These are phyloP conservation scores for Muntiacus reevesi DNA, from an alignment of 2,113 vertebrate species.

Conservation along the genomic window DNA sequence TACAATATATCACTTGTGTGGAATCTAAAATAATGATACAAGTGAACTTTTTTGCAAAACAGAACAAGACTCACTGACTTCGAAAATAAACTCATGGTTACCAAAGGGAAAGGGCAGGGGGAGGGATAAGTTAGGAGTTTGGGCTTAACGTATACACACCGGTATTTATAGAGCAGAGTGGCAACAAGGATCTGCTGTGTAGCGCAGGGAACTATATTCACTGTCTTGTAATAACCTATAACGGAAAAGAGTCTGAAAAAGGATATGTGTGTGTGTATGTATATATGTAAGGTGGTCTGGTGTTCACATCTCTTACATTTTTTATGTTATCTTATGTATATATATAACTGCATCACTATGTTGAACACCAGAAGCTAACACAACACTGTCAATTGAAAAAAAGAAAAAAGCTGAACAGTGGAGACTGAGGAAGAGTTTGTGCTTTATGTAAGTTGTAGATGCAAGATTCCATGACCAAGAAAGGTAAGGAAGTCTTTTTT, in stretches of 20 bases:
- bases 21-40: neutral
- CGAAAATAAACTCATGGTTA: neutral
- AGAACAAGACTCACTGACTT: neutral
- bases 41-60: neutral
- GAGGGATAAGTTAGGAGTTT: neutral
- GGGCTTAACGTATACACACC: neutral
- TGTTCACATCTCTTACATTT: neutral
- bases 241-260: neutral
- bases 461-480: neutral
- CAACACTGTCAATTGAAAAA: neutral
- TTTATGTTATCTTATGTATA: neutral
- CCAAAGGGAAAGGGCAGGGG: neutral
- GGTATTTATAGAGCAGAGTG: neutral
- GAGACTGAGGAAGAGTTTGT: neutral
- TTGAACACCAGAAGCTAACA: neutral
- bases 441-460: neutral
- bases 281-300: neutral
- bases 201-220: neutral
- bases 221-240: neutral
- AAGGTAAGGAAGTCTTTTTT: neutral
- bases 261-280: neutral
- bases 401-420: neutral
- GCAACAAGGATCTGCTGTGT: neutral
- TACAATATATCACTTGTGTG: too few species aligned
- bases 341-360: neutral